Conservation (phyloP, 2,888 invertebrate species). For the Osedax fenrisi region DNA sequence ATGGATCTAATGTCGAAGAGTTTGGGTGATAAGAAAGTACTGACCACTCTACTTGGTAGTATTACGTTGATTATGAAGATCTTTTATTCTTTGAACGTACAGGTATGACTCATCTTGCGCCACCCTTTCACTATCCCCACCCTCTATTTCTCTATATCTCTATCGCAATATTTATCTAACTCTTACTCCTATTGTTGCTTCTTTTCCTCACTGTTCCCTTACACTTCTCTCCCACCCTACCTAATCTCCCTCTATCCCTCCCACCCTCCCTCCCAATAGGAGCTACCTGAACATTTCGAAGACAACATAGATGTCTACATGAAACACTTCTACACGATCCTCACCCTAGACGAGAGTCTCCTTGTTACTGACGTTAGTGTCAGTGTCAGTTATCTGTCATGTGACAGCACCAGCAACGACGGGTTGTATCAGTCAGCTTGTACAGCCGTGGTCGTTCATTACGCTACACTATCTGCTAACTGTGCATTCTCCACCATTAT, state of each 20-base stretch:
- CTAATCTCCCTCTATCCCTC: neutral
- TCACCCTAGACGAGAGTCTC: slow-evolving; percentile 66
- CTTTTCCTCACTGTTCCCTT: neutral
- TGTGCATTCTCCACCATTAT: too few relatives aligned
- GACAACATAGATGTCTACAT: slow-evolving; percentile 94
- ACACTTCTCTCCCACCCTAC: neutral
- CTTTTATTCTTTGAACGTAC: slow-evolving; percentile 89
- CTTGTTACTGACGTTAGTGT: slow-evolving; percentile 59
- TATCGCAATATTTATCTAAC: too few relatives aligned
- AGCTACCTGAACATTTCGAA: slow-evolving; percentile 95
- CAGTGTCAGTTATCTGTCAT: too few relatives aligned
- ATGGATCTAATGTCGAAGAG: slow-evolving; percentile 69
- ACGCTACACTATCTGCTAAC: too few relatives aligned
- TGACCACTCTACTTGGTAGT: slow-evolving; percentile 76
- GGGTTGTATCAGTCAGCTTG: too few relatives aligned
- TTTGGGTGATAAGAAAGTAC: slow-evolving; percentile 63
- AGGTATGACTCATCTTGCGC: slow-evolving; percentile 53
- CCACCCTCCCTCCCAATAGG: slow-evolving; percentile 51
- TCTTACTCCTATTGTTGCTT: neutral
- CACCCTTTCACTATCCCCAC: too few relatives aligned
- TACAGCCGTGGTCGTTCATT: too few relatives aligned
- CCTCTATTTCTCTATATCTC: neutral
- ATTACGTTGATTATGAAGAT: slow-evolving; percentile 79
- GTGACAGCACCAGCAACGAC: too few relatives aligned
- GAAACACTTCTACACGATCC: slow-evolving; percentile 69